Percentiles rank a stretch among this genome's conserved stretches.
Evolutionary conservation across 2,888 invertebrate species (phyloP).

Genomic region (Campoletis raptor): DNA sequence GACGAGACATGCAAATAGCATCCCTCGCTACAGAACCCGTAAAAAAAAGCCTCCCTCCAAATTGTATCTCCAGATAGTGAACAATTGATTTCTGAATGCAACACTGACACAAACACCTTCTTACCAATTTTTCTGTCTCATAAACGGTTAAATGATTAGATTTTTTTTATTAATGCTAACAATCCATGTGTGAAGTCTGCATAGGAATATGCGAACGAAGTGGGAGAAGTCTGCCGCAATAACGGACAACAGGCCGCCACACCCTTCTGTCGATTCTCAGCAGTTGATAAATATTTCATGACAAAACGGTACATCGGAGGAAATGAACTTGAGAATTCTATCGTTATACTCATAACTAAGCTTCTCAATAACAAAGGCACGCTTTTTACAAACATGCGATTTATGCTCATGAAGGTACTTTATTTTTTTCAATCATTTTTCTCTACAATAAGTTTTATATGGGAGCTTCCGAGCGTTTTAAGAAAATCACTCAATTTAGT

Average conservation of each 20-base stretch:
- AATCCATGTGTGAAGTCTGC: slow-evolving; percentile 3
- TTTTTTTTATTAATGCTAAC: not conserved
- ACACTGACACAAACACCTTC: not conserved
- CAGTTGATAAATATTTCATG: slow-evolving; percentile 4
- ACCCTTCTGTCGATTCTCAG: not conserved
- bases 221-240: not conserved
- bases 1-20: slow-evolving; percentile 76
- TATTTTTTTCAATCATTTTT: too few species aligned
- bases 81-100: not conserved
- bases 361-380: not conserved
- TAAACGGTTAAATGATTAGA: not conserved
- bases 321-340: not conserved
- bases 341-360: not conserved
- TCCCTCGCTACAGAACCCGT: slow-evolving; percentile 54
- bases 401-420: too few species aligned
- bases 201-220: not conserved
- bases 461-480: not conserved
- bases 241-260: slow-evolving; percentile 4
- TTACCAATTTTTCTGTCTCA: not conserved
- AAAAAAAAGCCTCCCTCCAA: not conserved
- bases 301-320: not conserved
- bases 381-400: not conserved
- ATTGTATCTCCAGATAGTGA: not conserved
- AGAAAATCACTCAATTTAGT: slow-evolving; percentile 35
- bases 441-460: not conserved